phyloP scores from a whole-genome alignment of 2,888 invertebrate genomes.

The Galerucella pusilla region DNA sequence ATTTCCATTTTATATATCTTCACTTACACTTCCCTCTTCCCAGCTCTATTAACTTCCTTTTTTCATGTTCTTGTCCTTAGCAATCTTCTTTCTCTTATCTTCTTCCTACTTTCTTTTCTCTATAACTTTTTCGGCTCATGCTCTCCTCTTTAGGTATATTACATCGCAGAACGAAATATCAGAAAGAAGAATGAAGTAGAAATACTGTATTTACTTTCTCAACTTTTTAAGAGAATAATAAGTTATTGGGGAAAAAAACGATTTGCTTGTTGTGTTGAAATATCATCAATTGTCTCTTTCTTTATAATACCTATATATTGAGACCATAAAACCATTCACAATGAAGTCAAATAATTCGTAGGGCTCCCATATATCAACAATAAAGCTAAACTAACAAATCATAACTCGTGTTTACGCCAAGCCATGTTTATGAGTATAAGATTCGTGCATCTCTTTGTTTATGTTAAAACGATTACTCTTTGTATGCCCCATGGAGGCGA shows the following conservation, averaged over 20 bases:
- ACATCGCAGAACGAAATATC: too few relatives aligned
- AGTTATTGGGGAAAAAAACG: neutral
- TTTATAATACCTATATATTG: neutral
- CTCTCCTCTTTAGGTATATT: too few relatives aligned
- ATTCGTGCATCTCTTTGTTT: constrained; percentile 36
- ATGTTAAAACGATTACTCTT: constrained; percentile 37
- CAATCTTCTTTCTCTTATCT: too few relatives aligned
- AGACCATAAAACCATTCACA: neutral
- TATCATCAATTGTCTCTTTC: neutral
- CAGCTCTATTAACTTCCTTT: too few relatives aligned
- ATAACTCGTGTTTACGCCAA: constrained; percentile 57
- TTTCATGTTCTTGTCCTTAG: too few relatives aligned
- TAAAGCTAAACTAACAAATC: constrained; percentile 29
- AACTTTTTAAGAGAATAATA: neutral
- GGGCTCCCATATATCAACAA: constrained; percentile 2
- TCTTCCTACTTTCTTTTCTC: too few relatives aligned
- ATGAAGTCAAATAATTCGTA: neutral
- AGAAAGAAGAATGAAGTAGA: too few relatives aligned
- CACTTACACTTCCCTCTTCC: too few relatives aligned
- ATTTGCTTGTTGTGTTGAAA: neutral
- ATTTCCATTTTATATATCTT: too few relatives aligned
- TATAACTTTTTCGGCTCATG: too few relatives aligned
- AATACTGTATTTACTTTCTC: too few relatives aligned
- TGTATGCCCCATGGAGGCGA: constrained; percentile 19
- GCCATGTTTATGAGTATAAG: constrained; percentile 40